Evolutionary conservation across 2,888 invertebrate genomes (phyloP).

Genomic region (Thelaira solivaga): DNA sequence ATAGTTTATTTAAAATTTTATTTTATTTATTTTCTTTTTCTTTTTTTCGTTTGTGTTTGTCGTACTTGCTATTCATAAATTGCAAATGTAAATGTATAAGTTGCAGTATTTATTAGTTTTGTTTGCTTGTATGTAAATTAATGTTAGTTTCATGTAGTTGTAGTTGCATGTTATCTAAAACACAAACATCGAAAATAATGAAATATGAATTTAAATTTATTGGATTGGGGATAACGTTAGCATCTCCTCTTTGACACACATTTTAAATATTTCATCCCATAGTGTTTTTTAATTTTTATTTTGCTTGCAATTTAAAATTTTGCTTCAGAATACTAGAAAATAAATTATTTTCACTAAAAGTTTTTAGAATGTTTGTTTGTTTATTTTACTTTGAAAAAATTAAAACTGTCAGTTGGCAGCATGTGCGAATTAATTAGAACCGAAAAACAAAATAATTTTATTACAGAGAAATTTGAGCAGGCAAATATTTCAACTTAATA

Average conservation of each 20-base stretch:
- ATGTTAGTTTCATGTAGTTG: conserved; percentile 16
- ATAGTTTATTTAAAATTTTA: conserved; percentile 28
- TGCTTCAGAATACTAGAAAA: no score
- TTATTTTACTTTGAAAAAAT: no score
- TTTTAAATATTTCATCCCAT: no score
- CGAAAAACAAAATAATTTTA: no score
- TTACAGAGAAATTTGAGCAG: no score
- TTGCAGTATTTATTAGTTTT: not conserved
- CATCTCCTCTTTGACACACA: not conserved
- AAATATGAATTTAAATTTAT: conserved; percentile 26
- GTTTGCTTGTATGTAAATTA: conserved; percentile 25
- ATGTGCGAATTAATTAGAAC: no score
- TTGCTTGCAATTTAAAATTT: no score
- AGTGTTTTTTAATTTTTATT: no score
- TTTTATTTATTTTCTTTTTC: not conserved
- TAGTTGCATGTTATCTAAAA: conserved; percentile 14
- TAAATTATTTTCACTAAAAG: no score
- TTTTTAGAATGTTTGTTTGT: no score
- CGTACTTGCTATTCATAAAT: conserved; percentile 37
- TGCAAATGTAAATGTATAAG: conserved; percentile 28
- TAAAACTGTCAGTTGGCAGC: no score
- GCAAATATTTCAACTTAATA: no score
- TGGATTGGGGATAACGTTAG: conserved; percentile 12
- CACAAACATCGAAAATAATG: conserved; percentile 25
- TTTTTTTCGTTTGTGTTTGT: not conserved